These are phyloP conservation scores for Arbacia lixula DNA, from an alignment of 53 echinoderm and acorn worm genomes.

Conservation along the genomic window DNA sequence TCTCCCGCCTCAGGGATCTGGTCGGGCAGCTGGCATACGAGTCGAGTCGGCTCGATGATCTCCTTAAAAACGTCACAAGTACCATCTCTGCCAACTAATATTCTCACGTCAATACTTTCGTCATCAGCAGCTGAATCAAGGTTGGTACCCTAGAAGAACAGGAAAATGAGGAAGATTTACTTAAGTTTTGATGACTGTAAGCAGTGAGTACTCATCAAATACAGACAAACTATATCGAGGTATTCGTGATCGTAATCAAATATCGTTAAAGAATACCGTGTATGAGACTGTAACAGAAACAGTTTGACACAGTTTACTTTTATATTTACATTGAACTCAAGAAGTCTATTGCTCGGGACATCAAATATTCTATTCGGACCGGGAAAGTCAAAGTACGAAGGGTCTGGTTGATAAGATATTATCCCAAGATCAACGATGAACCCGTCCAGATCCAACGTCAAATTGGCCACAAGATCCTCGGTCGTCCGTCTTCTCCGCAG, in stretches of 20 bases:
- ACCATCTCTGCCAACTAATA: constrained; percentile 22
- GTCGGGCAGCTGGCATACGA: constrained; percentile 54
- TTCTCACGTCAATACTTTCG: constrained; percentile 13
- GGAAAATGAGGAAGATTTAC: neutral
- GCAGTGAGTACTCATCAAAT: no score
- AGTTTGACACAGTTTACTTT: no score
- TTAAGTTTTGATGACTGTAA: neutral
- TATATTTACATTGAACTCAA: constrained; percentile 11
- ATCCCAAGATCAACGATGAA: neutral
- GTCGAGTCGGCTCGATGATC: no score
- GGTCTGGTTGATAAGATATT: constrained; percentile 20
- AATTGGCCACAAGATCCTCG: neutral
- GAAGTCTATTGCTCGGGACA: neutral
- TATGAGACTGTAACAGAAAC: no score
- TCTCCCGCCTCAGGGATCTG: constrained; percentile 5
- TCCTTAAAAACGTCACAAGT: constrained; percentile 42
- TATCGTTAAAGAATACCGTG: no score
- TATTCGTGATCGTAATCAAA: no score
- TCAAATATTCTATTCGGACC: neutral
- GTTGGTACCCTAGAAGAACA: no score
- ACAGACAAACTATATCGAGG: no score
- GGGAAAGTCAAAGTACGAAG: constrained; percentile 7
- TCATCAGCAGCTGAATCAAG: no score
- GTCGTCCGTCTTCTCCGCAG: constrained; percentile 27
- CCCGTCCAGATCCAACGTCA: constrained; percentile 42